Evolutionary conservation across 2,113 vertebrate species (phyloP).

Genomic region (Ginglymostoma cirratum): DNA sequence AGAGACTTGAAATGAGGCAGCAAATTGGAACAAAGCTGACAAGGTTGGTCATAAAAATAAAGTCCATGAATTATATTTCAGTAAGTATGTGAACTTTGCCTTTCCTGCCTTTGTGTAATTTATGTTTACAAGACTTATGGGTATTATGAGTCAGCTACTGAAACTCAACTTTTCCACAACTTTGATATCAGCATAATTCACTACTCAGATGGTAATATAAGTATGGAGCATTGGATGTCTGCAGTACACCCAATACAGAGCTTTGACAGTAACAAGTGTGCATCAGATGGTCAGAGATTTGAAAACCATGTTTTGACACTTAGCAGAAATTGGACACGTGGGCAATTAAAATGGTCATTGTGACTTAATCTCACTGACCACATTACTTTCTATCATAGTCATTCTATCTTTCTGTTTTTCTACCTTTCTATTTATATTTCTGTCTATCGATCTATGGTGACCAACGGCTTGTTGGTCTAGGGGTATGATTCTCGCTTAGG

Average conservation of each 20-base stretch:
- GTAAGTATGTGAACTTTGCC: neutral
- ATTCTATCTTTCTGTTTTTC: too few relatives aligned
- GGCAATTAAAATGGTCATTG: neutral
- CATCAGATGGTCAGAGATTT: neutral
- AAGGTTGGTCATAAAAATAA: constrained; percentile 58
- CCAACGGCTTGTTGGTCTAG: neutral
- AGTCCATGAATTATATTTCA: neutral
- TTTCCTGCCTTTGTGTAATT: neutral
- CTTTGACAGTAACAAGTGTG: neutral
- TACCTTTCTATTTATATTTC: too few relatives aligned
- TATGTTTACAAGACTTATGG: neutral
- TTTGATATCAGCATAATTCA: neutral
- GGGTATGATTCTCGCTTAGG: too few relatives aligned
- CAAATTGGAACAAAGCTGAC: constrained; percentile 96
- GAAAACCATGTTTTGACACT: neutral
- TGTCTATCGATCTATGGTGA: neutral
- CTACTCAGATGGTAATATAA: neutral
- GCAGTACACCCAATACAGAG: neutral
- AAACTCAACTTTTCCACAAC: neutral
- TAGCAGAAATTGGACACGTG: neutral
- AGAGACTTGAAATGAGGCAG: constrained; percentile 86
- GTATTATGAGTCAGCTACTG: neutral
- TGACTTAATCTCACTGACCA: neutral
- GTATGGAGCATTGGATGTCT: neutral
- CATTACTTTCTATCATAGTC: neutral